Percentiles rank a stretch among this genome's conserved stretches.
These are phyloP conservation scores for Drosophila nigritarsus DNA, from an alignment of 2,888 invertebrate species.

Conservation along the genomic window DNA sequence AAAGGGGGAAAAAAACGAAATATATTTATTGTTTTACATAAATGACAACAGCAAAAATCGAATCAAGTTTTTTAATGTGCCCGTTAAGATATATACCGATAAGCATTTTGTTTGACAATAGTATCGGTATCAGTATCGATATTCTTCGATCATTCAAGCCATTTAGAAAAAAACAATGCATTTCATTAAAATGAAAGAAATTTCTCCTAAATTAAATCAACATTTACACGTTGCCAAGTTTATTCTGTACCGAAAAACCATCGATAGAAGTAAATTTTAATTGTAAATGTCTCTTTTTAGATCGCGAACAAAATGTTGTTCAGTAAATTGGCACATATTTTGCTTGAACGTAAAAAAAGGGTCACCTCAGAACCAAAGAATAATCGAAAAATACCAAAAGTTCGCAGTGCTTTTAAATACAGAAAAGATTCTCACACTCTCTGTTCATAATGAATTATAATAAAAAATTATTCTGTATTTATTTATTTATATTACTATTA, in stretches of 20 bases:
- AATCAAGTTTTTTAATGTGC: not conserved
- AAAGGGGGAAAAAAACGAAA: slow-evolving; percentile 79
- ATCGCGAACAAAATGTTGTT: not conserved
- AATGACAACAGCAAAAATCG: not conserved
- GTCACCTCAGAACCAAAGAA: not conserved
- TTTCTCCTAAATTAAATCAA: not conserved
- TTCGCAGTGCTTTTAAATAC: not conserved
- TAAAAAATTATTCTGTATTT: not conserved
- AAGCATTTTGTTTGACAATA: not conserved
- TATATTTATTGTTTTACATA: not conserved
- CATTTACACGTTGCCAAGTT: not conserved
- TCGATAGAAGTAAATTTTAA: not conserved
- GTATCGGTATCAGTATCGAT: not conserved
- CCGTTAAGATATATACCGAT: not conserved
- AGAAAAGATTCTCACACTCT: not conserved
- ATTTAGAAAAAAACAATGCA: not conserved
- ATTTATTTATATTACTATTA: not conserved
- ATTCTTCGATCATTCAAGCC: not conserved
- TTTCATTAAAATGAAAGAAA: not conserved
- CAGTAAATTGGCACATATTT: not conserved
- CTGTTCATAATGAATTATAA: not conserved
- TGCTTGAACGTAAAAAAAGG: not conserved
- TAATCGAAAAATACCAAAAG: not conserved
- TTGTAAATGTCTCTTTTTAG: not conserved
- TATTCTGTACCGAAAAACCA: not conserved